These are phyloP conservation scores for Brachionus angularis DNA, from an alignment of 1,140 invertebrate species.

Conservation along the genomic window DNA sequence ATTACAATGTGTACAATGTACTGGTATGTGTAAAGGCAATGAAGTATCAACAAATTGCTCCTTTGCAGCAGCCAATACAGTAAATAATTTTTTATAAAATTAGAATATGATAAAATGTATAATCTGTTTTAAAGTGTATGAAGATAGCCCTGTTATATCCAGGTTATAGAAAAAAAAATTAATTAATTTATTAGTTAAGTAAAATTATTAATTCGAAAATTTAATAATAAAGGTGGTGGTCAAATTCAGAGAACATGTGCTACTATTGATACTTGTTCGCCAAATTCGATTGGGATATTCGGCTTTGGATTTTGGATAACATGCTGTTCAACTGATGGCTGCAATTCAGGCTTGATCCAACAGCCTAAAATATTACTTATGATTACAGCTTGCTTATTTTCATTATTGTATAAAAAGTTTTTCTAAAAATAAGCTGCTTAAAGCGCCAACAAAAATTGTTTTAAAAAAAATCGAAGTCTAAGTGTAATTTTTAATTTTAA, in stretches of 20 bases:
- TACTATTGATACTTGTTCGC: constrained; percentile 1
- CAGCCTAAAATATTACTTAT: background rate
- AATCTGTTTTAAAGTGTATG: constrained; percentile 23
- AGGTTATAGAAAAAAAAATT: background rate
- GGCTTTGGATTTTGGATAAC: constrained; percentile 19
- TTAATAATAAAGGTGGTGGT: too few species aligned
- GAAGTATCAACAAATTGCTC: constrained; percentile 9
- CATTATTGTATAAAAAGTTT: background rate
- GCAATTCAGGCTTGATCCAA: background rate
- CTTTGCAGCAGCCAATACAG: background rate
- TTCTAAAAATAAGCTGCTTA: background rate
- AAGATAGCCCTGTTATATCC: background rate
- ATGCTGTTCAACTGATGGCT: constrained; percentile 30
- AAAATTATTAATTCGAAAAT: too few species aligned
- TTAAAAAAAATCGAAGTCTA: background rate
- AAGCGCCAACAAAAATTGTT: background rate
- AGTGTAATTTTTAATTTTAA: background rate
- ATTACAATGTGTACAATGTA: constrained; percentile 11
- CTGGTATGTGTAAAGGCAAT: background rate
- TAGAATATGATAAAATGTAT: background rate
- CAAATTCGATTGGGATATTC: constrained; percentile 8
- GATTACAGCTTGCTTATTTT: background rate
- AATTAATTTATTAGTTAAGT: too few species aligned
- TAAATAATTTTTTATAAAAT: background rate
- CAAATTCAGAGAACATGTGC: constrained; percentile 6